These are phyloP conservation scores for Ophion costatus DNA, from an alignment of 2,888 invertebrate genomes.

Conservation along the genomic window DNA sequence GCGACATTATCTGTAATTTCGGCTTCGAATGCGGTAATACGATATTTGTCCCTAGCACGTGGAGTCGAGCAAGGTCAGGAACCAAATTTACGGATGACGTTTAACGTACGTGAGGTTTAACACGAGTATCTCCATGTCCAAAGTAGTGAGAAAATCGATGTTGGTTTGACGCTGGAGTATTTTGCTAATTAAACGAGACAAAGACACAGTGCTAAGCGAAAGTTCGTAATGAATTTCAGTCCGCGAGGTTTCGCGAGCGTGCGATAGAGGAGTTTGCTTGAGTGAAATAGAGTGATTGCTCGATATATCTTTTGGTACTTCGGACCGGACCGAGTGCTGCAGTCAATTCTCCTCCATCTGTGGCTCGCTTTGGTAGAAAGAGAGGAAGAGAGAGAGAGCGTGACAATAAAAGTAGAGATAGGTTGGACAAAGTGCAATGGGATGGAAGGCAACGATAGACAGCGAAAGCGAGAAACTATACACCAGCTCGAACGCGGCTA, in stretches of 20 bases:
- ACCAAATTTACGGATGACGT: conserved; percentile 38
- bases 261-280: conserved; percentile 39
- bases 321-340: conserved; percentile 15
- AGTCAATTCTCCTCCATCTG: conserved; percentile 34
- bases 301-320: conserved; percentile 47
- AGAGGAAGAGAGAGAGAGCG: background rate
- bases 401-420: background rate
- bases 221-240: conserved; percentile 64
- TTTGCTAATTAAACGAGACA: conserved; percentile 58
- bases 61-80: conserved; percentile 27
- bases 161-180: conserved; percentile 22
- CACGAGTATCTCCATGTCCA: background rate
- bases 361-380: conserved; percentile 23
- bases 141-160: conserved; percentile 28
- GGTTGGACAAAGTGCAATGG: conserved; percentile 45
- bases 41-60: background rate
- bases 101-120: conserved; percentile 24
- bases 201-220: conserved; percentile 38
- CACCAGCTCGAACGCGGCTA: conserved; percentile 30
- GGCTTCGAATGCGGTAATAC: background rate
- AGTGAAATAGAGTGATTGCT: conserved; percentile 62
- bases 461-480: conserved; percentile 53
- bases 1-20: background rate
- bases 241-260: conserved; percentile 15
- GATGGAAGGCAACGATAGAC: conserved; percentile 30